Percentiles rank a stretch among this genome's conserved stretches.
These are phyloP conservation scores for Jaculus jaculus DNA, from an alignment of 2,113 vertebrate species.

Conservation along the genomic window DNA sequence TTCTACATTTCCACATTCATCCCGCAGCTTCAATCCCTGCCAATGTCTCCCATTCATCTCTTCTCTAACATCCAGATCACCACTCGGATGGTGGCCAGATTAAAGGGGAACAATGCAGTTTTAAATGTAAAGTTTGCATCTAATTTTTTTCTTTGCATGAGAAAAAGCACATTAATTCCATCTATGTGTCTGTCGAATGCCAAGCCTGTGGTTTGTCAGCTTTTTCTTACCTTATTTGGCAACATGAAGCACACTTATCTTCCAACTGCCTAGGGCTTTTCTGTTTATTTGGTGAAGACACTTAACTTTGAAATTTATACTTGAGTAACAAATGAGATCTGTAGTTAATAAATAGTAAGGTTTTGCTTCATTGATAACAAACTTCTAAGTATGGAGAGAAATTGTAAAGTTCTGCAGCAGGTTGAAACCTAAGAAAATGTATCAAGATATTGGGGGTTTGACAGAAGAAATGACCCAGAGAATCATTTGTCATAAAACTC, in stretches of 20 bases:
- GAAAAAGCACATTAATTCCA: slow-evolving; percentile 90
- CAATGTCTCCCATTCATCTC: slow-evolving; percentile 93
- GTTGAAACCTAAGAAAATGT: slow-evolving; percentile 52
- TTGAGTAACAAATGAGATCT: slow-evolving; percentile 40
- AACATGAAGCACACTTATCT: slow-evolving; percentile 80
- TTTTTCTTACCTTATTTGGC: slow-evolving; percentile 87
- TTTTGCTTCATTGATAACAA: slow-evolving; percentile 68
- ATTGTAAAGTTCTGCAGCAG: slow-evolving; percentile 21
- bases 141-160: slow-evolving; percentile 91
- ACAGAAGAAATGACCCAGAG: not conserved
- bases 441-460: not conserved
- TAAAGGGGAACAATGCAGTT: slow-evolving; percentile 97
- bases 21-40: slow-evolving; percentile 92
- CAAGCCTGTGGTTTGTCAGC: slow-evolving; percentile 89
- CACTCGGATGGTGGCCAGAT: slow-evolving; percentile 99
- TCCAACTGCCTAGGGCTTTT: slow-evolving; percentile 78
- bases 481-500: slow-evolving; percentile 24
- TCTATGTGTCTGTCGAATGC: slow-evolving; percentile 92
- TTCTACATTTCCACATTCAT: slow-evolving; percentile 99
- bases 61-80: slow-evolving; percentile 92
- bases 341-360: slow-evolving; percentile 61
- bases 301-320: slow-evolving; percentile 73
- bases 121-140: slow-evolving; percentile 99
- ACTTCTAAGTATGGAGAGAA: slow-evolving; percentile 39
- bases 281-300: slow-evolving; percentile 79